Conservation (phyloP, 2,888 invertebrate genomes). For the Aphodius sticticus region DNA sequence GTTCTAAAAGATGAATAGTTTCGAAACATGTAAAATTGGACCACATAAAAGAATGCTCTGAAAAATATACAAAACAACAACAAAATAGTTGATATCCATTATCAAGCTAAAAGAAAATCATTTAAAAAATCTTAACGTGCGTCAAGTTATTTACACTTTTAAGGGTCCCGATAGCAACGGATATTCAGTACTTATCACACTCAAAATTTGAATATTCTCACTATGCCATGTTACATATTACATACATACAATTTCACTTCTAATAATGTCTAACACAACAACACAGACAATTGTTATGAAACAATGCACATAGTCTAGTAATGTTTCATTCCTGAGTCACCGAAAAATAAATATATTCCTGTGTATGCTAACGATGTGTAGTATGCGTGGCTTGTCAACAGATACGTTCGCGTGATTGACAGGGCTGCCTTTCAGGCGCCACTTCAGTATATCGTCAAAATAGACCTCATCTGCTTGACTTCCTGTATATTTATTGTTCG, state of each 20-base stretch:
- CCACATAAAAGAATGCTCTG: too few species aligned
- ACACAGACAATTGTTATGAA: neutral
- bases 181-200: too few species aligned
- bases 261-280: neutral
- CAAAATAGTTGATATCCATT: too few species aligned
- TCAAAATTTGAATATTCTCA: too few species aligned
- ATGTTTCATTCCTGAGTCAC: neutral
- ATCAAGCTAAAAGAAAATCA: too few species aligned
- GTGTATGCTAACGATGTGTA: neutral
- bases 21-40: too few species aligned
- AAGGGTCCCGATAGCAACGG: too few species aligned
- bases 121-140: too few species aligned
- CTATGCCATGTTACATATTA: too few species aligned
- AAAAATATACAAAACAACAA: too few species aligned
- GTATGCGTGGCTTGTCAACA: neutral
- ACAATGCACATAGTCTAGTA: neutral
- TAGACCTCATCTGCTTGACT: conserved; percentile 4
- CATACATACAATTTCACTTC: neutral
- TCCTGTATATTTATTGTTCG: conserved; percentile 4
- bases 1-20: too few species aligned
- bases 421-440: conserved; percentile 4
- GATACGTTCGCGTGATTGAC: neutral
- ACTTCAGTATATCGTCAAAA: neutral
- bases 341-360: neutral
- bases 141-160: too few species aligned